Conservation (phyloP, 2,113 vertebrate species). For the Furnarius figulus region DNA sequence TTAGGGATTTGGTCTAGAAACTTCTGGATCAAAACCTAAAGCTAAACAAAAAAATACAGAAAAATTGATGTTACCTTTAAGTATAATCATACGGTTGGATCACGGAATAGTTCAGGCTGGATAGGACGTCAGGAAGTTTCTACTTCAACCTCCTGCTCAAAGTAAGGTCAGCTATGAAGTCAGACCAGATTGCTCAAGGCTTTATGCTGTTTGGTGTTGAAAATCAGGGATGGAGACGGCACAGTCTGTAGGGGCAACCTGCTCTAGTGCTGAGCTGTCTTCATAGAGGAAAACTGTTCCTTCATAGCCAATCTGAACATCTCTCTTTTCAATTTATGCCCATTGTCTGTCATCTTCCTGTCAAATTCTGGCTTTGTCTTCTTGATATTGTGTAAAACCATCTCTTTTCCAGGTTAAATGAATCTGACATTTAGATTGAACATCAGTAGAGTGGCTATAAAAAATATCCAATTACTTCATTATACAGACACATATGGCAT, state of each 20-base stretch:
- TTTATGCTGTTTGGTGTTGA: not conserved
- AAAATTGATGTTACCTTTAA: not conserved
- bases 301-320: not conserved
- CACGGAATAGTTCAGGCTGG: not conserved
- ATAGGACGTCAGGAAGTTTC: not conserved
- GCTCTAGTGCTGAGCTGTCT: not conserved
- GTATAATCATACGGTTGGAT: no score
- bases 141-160: not conserved
- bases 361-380: not conserved
- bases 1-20: not conserved
- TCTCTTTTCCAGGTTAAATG: not conserved
- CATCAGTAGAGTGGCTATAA: not conserved
- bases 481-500: not conserved
- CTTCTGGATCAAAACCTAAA: not conserved
- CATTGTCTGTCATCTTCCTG: not conserved
- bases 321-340: not conserved
- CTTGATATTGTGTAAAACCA: not conserved
- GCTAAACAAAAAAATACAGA: not conserved
- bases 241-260: not conserved
- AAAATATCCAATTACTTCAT: not conserved
- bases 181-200: not conserved
- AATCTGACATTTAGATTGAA: not conserved
- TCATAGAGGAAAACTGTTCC: not conserved
- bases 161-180: not conserved
- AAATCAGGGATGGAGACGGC: not conserved